Evolutionary conservation across 2,888 invertebrate genomes (phyloP).

Genomic region (Macroteleia sp.): DNA sequence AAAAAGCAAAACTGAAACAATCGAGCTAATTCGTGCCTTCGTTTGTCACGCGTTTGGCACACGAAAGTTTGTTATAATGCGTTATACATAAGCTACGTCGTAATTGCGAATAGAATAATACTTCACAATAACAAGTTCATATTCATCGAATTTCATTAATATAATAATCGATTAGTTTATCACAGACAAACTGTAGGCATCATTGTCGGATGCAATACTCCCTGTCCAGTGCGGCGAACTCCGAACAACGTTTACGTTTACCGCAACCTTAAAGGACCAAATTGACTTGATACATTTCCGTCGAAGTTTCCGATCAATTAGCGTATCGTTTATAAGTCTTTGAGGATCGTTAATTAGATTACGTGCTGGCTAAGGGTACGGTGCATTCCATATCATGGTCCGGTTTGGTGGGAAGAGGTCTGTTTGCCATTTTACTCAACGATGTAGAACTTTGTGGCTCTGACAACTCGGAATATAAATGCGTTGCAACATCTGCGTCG

Average conservation of each 20-base stretch:
- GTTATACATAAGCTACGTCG: constrained; percentile 5
- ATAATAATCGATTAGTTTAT: constrained; percentile 61
- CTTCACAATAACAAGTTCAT: constrained; percentile 30
- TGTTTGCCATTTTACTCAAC: constrained; percentile 87
- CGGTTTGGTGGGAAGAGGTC: constrained; percentile 89
- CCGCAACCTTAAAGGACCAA: constrained; percentile 24
- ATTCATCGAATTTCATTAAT: constrained; percentile 27
- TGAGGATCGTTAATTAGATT: constrained; percentile 39
- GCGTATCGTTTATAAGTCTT: constrained; percentile 47
- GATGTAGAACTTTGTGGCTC: constrained; percentile 83
- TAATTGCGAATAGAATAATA: constrained; percentile 27
- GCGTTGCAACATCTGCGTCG: constrained; percentile 85
- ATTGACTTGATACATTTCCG: constrained; percentile 43
- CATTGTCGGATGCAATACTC: constrained; percentile 35
- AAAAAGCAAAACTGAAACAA: constrained; percentile 29
- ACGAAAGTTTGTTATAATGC: constrained; percentile 11
- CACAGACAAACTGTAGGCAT: constrained; percentile 64
- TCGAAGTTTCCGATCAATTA: constrained; percentile 44
- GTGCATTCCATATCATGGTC: constrained; percentile 77
- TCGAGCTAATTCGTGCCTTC: constrained; percentile 3
- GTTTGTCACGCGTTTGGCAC: constrained; percentile 32
- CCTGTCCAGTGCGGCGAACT: constrained; percentile 4
- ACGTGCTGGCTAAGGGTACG: constrained; percentile 45
- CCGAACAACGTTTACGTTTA: constrained; percentile 35
- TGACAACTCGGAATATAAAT: constrained; percentile 86